Conservation (phyloP, 2,888 invertebrate species). For the Acrobasis suavella region DNA sequence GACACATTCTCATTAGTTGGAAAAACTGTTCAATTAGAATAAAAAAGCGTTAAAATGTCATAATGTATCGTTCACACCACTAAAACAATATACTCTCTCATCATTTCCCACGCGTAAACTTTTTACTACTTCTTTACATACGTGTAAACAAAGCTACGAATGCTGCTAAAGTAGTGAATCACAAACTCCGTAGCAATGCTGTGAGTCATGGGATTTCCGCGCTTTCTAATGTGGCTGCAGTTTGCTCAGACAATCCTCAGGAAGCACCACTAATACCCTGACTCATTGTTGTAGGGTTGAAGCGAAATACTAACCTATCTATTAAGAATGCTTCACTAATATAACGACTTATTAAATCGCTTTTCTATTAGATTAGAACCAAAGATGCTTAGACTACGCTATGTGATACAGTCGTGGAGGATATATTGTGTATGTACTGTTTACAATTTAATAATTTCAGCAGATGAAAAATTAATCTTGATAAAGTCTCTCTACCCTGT, state of each 20-base stretch:
- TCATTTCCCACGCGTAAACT: neutral
- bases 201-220: slow-evolving; percentile 21
- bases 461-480: too few relatives aligned
- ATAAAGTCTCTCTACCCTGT: too few relatives aligned
- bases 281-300: slow-evolving; percentile 5
- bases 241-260: slow-evolving; percentile 12
- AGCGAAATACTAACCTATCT: neutral
- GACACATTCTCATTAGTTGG: too few relatives aligned
- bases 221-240: slow-evolving; percentile 13
- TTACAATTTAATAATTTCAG: too few relatives aligned
- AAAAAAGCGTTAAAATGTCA: neutral
- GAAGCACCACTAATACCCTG: slow-evolving; percentile 19
- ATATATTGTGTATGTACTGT: too few relatives aligned
- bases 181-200: slow-evolving; percentile 17
- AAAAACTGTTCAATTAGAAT: too few relatives aligned
- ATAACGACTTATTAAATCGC: too few relatives aligned
- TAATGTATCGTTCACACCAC: neutral
- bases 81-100: neutral
- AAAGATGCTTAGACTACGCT: too few relatives aligned
- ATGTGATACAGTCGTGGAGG: too few relatives aligned
- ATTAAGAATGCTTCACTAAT: too few relatives aligned
- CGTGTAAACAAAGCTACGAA: neutral
- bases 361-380: too few relatives aligned
- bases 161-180: slow-evolving; percentile 5
- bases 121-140: neutral